Conservation (phyloP, 2,797 vertebrate genomes). For the Enteromius paludinosus region DNA sequence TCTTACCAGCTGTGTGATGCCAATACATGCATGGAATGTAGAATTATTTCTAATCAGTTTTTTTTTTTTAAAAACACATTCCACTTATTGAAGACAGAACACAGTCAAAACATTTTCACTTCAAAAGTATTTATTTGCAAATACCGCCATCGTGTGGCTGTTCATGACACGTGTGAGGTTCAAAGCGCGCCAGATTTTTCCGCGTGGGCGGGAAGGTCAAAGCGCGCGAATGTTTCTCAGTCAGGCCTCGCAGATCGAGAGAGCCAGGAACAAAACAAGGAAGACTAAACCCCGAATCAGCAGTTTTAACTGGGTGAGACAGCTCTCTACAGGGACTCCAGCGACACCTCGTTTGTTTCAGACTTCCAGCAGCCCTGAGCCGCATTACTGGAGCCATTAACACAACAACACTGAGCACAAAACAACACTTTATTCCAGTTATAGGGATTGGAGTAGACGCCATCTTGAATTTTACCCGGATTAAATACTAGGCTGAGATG, state of each 20-base stretch:
- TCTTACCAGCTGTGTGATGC: neutral
- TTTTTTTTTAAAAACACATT: neutral
- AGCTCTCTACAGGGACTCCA: neutral
- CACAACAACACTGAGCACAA: neutral
- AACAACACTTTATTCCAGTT: neutral
- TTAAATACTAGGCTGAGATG: neutral
- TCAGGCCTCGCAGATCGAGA: constrained; percentile 9
- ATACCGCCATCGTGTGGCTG: constrained; percentile 69
- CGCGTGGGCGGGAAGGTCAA: constrained; percentile 15
- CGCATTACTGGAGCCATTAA: constrained; percentile 7
- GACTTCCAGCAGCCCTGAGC: neutral
- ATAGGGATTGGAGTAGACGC: neutral
- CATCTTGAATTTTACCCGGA: neutral
- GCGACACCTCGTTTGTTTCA: constrained; percentile 35
- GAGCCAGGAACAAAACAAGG: neutral
- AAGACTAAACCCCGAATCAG: constrained; percentile 14
- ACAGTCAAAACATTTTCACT: no score
- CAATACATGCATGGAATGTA: neutral
- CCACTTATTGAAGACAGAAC: neutral
- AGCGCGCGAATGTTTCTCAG: constrained; percentile 13
- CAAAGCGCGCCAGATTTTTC: neutral
- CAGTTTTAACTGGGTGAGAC: neutral
- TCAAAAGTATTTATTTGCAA: neutral
- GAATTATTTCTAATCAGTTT: neutral
- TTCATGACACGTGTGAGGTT: neutral